phyloP scores from a whole-genome alignment of 92 coral and sea anemone species.

The Heteractis magnifica region DNA sequence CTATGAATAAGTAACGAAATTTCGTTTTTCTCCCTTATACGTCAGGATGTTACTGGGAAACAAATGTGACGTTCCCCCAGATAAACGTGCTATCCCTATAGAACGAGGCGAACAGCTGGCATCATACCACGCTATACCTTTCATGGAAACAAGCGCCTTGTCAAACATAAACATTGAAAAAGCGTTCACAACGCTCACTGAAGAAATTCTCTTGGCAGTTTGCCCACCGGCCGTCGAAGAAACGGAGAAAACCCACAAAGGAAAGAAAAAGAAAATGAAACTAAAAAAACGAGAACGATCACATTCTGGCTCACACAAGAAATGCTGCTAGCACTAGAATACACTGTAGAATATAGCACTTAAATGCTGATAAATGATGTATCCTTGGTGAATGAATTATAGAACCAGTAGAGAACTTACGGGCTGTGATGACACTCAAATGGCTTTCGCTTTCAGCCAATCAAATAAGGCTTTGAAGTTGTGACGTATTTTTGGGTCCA shows the following conservation, averaged over 20 bases:
- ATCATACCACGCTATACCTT: slow-evolving; percentile 55
- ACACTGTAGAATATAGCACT: neutral
- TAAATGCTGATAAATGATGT: neutral
- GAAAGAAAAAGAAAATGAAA: slow-evolving; percentile 77
- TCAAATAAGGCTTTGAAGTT: too few species aligned
- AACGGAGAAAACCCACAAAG: slow-evolving; percentile 60
- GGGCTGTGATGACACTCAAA: neutral
- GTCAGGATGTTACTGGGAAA: slow-evolving; percentile 76
- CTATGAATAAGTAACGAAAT: neutral
- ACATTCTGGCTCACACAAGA: slow-evolving; percentile 43
- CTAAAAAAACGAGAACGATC: slow-evolving; percentile 54
- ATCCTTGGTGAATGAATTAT: neutral
- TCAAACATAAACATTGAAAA: slow-evolving; percentile 79
- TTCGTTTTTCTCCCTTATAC: neutral
- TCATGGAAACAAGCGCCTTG: slow-evolving; percentile 91
- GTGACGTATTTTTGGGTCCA: too few species aligned
- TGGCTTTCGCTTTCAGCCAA: too few species aligned
- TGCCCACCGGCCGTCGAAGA: slow-evolving; percentile 95
- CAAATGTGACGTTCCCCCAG: slow-evolving; percentile 81
- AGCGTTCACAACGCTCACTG: slow-evolving; percentile 75
- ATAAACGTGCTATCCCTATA: slow-evolving; percentile 58
- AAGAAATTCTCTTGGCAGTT: slow-evolving; percentile 87
- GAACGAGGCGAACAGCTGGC: slow-evolving; percentile 88
- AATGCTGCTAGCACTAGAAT: slow-evolving; percentile 24
- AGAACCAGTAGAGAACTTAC: neutral